Evolutionary conservation across 64 coral and sea anemone genomes (phyloP).

Genomic region (Montipora cactus): DNA sequence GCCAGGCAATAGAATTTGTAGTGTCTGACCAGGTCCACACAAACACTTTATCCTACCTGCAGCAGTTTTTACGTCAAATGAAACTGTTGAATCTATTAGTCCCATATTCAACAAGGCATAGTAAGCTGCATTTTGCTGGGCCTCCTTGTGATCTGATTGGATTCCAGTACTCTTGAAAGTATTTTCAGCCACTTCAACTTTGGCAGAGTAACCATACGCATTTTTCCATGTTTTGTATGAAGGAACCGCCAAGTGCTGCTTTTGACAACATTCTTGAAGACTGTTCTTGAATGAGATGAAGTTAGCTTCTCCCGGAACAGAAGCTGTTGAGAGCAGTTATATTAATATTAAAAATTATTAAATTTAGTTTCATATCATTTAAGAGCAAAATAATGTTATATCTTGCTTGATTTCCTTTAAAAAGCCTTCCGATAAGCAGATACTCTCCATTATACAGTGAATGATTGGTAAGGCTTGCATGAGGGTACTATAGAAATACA

Average conservation of each 20-base stretch:
- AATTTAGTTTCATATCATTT: no score
- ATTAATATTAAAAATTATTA: no score
- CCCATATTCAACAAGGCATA: conserved; percentile 85
- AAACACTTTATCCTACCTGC: conserved; percentile 28
- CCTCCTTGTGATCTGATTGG: conserved; percentile 89
- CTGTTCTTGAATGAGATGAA: conserved; percentile 99
- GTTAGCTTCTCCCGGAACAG: conserved; percentile 63
- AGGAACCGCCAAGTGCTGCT: conserved; percentile 78
- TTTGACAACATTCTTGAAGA: conserved; percentile 94
- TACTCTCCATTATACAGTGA: no score
- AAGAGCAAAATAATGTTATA: no score
- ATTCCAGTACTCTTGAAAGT: conserved; percentile 58
- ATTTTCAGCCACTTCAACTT: conserved; percentile 66
- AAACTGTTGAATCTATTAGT: conserved; percentile 58
- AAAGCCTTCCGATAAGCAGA: no score
- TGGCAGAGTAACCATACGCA: conserved; percentile 74
- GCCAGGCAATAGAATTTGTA: no score
- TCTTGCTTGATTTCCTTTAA: no score
- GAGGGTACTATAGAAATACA: no score
- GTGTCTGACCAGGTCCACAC: not conserved
- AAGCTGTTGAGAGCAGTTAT: not conserved
- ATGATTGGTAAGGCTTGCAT: no score
- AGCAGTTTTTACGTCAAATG: conserved; percentile 55
- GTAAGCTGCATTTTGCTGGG: conserved; percentile 92
- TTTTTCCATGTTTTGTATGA: conserved; percentile 64